Evolutionary conservation across 2,888 invertebrate species (phyloP).

Genomic region (Latrodectus hesperus): DNA sequence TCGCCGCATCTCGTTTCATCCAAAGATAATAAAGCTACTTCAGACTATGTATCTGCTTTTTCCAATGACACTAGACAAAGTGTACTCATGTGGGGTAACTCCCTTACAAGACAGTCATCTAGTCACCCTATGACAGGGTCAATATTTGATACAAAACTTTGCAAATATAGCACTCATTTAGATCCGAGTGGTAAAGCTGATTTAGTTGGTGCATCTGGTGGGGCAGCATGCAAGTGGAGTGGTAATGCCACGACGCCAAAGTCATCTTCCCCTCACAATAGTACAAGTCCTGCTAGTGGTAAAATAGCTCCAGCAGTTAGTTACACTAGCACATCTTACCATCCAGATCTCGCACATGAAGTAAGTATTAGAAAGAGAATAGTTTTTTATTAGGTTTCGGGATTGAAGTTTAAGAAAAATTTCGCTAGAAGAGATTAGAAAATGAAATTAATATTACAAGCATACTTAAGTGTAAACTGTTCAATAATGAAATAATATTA

Average conservation of each 20-base stretch:
- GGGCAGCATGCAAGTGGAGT: slow-evolving; percentile 69
- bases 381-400: no score
- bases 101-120: slow-evolving; percentile 72
- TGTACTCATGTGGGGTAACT: slow-evolving; percentile 91
- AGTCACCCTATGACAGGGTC: slow-evolving; percentile 61
- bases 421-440: no score
- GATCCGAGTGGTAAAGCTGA: slow-evolving; percentile 60
- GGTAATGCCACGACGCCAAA: slow-evolving; percentile 62
- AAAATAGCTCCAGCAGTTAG: slow-evolving; percentile 69
- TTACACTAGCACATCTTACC: slow-evolving; percentile 65
- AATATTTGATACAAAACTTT: slow-evolving; percentile 61
- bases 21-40: slow-evolving; percentile 46
- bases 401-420: no score
- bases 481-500: no score
- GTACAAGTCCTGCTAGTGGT: slow-evolving; percentile 65
- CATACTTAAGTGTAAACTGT: no score
- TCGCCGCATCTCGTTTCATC: slow-evolving; percentile 52
- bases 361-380: slow-evolving; percentile 24
- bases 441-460: no score
- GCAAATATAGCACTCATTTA: slow-evolving; percentile 52
- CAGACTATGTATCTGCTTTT: slow-evolving; percentile 62
- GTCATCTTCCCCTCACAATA: slow-evolving; percentile 68
- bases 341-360: slow-evolving; percentile 63
- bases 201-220: slow-evolving; percentile 36
- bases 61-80: slow-evolving; percentile 84